Conservation (phyloP, 2,888 invertebrate species). For the Palloptera scutellata region DNA sequence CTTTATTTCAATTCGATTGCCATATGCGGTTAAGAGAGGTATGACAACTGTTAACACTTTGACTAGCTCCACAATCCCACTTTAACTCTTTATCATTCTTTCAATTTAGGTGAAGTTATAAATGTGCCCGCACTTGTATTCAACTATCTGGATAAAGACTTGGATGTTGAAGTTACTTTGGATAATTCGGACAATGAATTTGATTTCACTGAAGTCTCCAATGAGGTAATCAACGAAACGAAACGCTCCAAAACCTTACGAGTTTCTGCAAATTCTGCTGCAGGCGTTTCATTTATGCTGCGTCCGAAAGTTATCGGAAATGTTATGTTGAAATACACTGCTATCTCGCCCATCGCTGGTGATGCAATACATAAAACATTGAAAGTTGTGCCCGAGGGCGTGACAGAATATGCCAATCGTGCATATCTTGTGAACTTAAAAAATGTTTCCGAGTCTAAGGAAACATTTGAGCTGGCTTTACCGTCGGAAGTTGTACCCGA, state of each 20-base stretch:
- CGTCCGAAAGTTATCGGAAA: constrained; percentile 77
- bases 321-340: constrained; percentile 77
- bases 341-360: constrained; percentile 78
- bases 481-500: constrained; percentile 75
- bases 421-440: constrained; percentile 77
- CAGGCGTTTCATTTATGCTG: constrained; percentile 84
- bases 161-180: constrained; percentile 81
- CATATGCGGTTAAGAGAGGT: constrained; percentile 84
- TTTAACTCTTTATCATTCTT: no score
- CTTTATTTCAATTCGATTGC: constrained; percentile 84
- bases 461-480: constrained; percentile 76
- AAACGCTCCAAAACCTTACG: constrained; percentile 74
- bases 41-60: not conserved
- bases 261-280: constrained; percentile 75
- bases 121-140: constrained; percentile 86
- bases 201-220: constrained; percentile 86
- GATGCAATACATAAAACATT: constrained; percentile 80
- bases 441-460: constrained; percentile 66
- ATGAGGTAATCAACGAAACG: constrained; percentile 86
- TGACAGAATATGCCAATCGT: constrained; percentile 76
- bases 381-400: constrained; percentile 83
- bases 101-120: constrained; percentile 74
- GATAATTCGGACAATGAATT: constrained; percentile 80
- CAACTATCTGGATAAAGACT: constrained; percentile 82
- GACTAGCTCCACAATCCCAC: not conserved